phyloP scores from a whole-genome alignment of 1,140 invertebrate genomes.

The Melanaphis sacchari region DNA sequence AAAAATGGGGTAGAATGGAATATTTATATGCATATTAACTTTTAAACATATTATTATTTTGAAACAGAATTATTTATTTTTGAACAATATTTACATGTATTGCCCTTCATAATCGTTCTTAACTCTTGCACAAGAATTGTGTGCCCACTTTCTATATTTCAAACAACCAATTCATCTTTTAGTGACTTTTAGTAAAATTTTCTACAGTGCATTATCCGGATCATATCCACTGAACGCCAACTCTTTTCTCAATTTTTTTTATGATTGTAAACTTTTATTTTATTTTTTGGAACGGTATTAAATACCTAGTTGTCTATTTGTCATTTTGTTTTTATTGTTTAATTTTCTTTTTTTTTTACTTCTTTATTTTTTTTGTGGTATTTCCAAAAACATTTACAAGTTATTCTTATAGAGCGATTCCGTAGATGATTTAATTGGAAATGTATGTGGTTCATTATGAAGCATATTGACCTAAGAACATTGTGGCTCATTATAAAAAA shows the following conservation, averaged over 20 bases:
- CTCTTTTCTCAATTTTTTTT: background rate
- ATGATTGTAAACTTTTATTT: background rate
- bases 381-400: background rate
- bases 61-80: no score
- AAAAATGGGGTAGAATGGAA: no score
- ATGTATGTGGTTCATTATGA: slow-evolving; percentile 16
- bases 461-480: background rate
- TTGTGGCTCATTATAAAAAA: background rate
- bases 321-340: background rate
- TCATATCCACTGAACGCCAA: background rate
- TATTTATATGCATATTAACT: no score
- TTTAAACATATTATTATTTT: no score
- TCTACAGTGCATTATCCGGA: background rate
- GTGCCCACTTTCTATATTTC: no score
- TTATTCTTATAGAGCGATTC: background rate
- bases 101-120: no score
- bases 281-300: background rate
- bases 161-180: background rate
- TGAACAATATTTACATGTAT: no score
- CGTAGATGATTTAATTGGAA: background rate
- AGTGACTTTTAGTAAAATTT: background rate
- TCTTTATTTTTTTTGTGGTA: background rate
- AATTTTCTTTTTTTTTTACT: slow-evolving; percentile 1
- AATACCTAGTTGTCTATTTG: background rate
- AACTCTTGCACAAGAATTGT: no score